Percentiles rank a stretch among this genome's conserved stretches.
These are phyloP conservation scores for Lordiphosa clarofinis DNA, from an alignment of 1,140 invertebrate species.

Conservation along the genomic window DNA sequence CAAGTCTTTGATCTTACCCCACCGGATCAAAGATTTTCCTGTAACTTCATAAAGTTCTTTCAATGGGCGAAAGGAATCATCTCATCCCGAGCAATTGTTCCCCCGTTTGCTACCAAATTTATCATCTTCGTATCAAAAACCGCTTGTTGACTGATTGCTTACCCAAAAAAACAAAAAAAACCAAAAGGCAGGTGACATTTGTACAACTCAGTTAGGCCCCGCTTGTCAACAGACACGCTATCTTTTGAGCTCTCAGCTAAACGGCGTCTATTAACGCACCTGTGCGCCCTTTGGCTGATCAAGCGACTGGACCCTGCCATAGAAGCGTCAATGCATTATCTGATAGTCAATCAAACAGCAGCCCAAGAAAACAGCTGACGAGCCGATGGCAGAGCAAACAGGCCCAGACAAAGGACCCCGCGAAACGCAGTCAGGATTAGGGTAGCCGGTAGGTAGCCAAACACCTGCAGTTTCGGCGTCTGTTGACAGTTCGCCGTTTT, in stretches of 20 bases:
- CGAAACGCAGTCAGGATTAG: slow-evolving; percentile 50
- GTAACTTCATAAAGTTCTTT: too few relatives aligned
- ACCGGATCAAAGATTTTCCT: too few relatives aligned
- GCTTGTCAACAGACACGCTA: slow-evolving; percentile 10
- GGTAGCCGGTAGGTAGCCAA: slow-evolving; percentile 19
- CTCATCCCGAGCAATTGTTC: too few relatives aligned
- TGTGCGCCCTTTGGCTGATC: slow-evolving; percentile 23
- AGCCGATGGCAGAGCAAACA: slow-evolving; percentile 15
- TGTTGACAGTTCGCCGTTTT: slow-evolving; percentile 70
- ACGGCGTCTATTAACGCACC: slow-evolving; percentile 54
- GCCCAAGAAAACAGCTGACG: slow-evolving; percentile 24
- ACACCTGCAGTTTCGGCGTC: slow-evolving; percentile 56
- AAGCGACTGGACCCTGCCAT: slow-evolving; percentile 29
- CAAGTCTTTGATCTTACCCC: too few relatives aligned
- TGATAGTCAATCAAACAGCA: slow-evolving; percentile 56
- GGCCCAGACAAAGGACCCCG: slow-evolving; percentile 7
- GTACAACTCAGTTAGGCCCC: neutral
- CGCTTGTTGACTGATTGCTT: too few relatives aligned
- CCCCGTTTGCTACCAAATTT: too few relatives aligned
- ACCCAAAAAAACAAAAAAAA: neutral
- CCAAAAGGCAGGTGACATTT: slow-evolving; percentile 1
- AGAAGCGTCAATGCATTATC: slow-evolving; percentile 58
- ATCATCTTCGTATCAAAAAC: too few relatives aligned
- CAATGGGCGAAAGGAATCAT: too few relatives aligned
- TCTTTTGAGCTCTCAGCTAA: slow-evolving; percentile 10